Conservation (phyloP, 2,797 vertebrate genomes). For the Myoxocephalus aenaeus region DNA sequence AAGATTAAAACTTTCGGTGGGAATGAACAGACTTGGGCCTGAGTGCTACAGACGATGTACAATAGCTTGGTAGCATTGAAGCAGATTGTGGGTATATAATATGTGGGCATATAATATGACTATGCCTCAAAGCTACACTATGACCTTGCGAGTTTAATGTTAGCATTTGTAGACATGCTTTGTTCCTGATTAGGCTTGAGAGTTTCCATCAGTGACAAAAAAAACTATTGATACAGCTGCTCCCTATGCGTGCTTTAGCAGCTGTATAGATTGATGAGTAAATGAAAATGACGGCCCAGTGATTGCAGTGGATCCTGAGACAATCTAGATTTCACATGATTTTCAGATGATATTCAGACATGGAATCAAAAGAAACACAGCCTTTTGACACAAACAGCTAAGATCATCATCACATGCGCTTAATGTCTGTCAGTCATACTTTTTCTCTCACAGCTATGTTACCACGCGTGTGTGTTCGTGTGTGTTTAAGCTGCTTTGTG, state of each 20-base stretch:
- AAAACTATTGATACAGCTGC: not conserved
- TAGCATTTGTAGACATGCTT: not conserved
- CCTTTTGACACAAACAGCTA: not conserved
- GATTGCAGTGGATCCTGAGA: not conserved
- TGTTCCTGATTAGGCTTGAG: not conserved
- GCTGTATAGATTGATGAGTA: not conserved
- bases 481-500: constrained; percentile 30
- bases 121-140: not conserved
- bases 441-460: not conserved
- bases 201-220: not conserved
- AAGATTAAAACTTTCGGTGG: not conserved
- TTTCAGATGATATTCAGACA: not conserved
- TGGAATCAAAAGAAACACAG: not conserved
- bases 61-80: not conserved
- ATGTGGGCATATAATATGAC: not conserved
- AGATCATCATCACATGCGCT: not conserved
- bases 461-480: not conserved
- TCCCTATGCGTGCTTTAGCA: not conserved
- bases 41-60: not conserved
- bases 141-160: not conserved
- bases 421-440: not conserved
- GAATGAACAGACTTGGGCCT: not conserved
- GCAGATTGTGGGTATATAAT: not conserved
- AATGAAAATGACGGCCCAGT: not conserved
- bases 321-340: not conserved